Evolutionary conservation across 2,113 vertebrate species (phyloP), one percentile per base, ranked within the genome.

Genomic region (Ceuthmochares aereus): DNA sequence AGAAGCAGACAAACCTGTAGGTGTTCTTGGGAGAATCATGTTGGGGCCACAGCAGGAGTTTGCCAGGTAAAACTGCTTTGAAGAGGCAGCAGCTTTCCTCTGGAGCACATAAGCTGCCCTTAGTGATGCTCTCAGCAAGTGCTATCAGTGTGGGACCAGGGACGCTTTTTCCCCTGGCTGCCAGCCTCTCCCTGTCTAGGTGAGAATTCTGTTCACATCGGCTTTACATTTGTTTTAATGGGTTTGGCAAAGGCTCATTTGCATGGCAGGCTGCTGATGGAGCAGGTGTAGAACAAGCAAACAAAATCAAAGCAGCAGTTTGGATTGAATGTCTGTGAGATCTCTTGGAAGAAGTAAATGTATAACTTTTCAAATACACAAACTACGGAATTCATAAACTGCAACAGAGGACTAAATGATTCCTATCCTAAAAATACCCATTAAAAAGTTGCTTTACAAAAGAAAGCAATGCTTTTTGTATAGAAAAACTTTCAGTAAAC

Each of bases 131-230:
- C 32, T 30, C 4, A 2, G 27, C 5, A 45, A 9, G 10, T 1
- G 12, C 19, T 30, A 22, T 10, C 0, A 1, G n/a, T 10, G 10
- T 40, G 21, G 22, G 19, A 82, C 19, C 5, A 3, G 32, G 27
- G 22, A 51, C 0, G 4, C 0, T 2, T 67, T 2, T 54, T 51
- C 3, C 6, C 8, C 19, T 15, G 45, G 32, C 43, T 52, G 76
- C 42, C 56, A 56, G 30, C 7, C 29, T 20, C 26, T 0, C 2
- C 10, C 37, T 12, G 5, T 42, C 25, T 12, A 15, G 42, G 25
- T 42, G 75, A 55, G 75, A 55, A n/a, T 49, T 54, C 40, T 47
- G 11, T 14, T 80, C 67, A 7, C 22, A 18, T 40, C 3, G 0
- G 17, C 30, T 80, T 68, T 27, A 10, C 0, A 0, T 47, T 54